Evolutionary conservation across 2,888 invertebrate species (phyloP), one percentile per base, ranked within the genome.

Genomic region (Dynastes hyllus): DNA sequence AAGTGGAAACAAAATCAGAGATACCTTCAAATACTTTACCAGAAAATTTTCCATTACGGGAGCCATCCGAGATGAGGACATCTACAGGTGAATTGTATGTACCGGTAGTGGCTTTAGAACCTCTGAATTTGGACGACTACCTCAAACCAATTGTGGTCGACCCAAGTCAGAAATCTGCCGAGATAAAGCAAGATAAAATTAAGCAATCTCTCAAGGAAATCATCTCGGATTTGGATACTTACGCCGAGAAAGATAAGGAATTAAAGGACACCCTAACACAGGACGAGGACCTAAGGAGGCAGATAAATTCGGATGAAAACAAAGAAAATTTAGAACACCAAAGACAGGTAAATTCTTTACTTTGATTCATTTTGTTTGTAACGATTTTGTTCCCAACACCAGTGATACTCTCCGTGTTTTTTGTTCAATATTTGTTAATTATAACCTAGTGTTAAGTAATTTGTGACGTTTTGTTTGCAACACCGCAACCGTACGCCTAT

Each of bases 161-260:
- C 50, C 75, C 70, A 8, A 71, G 50, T 8, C 66, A 73, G 11
- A 81, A 82, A 32, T 16, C 37, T 13, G 83, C 84, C 0, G 89
- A 91, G 86, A 91, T 91, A 78, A 88, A 90, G 83, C 90, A 91
- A 84, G 91, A 90, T 81, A 90, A 88, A 83, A 90, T 92, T 78
- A 91, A 91, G 83, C 91, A 90, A 84, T 90, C 91, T 16, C 87
- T 92, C 77, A 91, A 91, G 82, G 91, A 92, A 84, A 92, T 92
- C 76, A 92, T 92, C 82, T 92, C 91, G 45, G 92, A 92, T 87
- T 90, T 92, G 85, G 92, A 92, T 86, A 89, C 88, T 69, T 92
- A 91, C 81, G 92, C 91, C 40, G 91, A 90, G 82, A 90, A 89
- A 66, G 90, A 91, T 63, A 77, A 75, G 32, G 80, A 80, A 27